phyloP scores from a whole-genome alignment of 2,888 invertebrate genomes.

The Caenorhabditis sp. region DNA sequence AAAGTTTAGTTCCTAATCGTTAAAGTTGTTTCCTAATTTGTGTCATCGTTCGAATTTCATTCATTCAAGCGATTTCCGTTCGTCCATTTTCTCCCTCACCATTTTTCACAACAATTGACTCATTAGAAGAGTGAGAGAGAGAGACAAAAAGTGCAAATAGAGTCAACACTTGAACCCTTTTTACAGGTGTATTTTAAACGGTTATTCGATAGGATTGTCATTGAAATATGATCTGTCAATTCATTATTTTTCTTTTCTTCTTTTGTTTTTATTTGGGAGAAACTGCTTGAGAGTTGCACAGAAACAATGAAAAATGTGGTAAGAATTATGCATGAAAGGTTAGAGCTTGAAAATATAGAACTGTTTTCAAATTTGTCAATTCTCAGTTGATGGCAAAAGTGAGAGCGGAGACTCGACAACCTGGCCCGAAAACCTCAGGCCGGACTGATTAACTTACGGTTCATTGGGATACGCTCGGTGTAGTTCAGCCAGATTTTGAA shows the following conservation, averaged over 20 bases:
- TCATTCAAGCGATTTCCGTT: slow-evolving; percentile 17
- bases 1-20: too few relatives aligned
- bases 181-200: slow-evolving; percentile 1
- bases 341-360: too few relatives aligned
- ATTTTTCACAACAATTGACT: slow-evolving; percentile 13
- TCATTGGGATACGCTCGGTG: too few relatives aligned
- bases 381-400: too few relatives aligned
- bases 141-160: slow-evolving; percentile 9
- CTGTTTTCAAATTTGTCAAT: too few relatives aligned
- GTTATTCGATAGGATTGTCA: slow-evolving; percentile 6
- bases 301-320: background rate
- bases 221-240: background rate
- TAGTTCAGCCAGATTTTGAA: too few relatives aligned
- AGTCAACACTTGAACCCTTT: slow-evolving; percentile 5
- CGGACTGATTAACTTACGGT: too few relatives aligned
- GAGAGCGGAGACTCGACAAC: too few relatives aligned
- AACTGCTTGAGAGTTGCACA: background rate
- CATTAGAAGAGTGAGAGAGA: slow-evolving; percentile 1
- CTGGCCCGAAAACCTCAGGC: too few relatives aligned
- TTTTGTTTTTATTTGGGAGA: background rate
- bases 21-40: background rate
- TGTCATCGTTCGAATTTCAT: slow-evolving; percentile 1
- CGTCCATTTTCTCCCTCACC: slow-evolving; percentile 10
- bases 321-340: too few relatives aligned
- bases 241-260: background rate